A percentile compares a stretch with the other conserved stretches of the same genome.
These are phyloP conservation scores for Mastacembelus armatus DNA, from an alignment of 2,797 vertebrate species.

Conservation along the genomic window DNA sequence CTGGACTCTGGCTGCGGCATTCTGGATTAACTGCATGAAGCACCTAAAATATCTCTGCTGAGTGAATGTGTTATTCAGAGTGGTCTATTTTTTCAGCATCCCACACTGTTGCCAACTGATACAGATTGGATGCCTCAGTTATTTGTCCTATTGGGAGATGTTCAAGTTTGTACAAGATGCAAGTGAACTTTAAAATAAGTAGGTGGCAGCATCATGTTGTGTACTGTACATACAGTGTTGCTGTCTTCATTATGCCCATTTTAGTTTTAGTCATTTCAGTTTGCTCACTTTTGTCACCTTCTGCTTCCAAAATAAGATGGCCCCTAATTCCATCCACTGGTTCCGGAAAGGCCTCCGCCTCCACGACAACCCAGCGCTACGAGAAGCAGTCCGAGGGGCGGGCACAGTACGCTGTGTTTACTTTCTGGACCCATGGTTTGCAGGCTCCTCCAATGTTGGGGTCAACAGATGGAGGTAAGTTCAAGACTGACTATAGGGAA, in stretches of 20 bases:
- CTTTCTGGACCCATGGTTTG: conserved; percentile 87
- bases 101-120: conserved; percentile 15
- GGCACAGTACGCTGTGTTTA: conserved; percentile 84
- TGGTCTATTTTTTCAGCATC: conserved; percentile 10
- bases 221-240: neutral
- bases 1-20: no score
- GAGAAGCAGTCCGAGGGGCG: conserved; percentile 80
- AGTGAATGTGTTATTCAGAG: neutral
- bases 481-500: no score
- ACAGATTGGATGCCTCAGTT: neutral
- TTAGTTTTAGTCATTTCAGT: neutral
- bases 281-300: neutral
- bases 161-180: neutral
- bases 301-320: conserved; percentile 72
- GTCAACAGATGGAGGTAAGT: conserved; percentile 86
- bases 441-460: conserved; percentile 85
- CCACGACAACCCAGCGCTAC: conserved; percentile 84
- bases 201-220: neutral
- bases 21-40: no score
- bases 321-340: conserved; percentile 86
- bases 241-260: neutral
- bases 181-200: neutral
- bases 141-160: conserved; percentile 2
- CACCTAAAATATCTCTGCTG: neutral
- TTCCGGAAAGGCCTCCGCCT: conserved; percentile 87